Conservation (phyloP, 2,888 invertebrate genomes). For the Drosophila paranaensis region DNA sequence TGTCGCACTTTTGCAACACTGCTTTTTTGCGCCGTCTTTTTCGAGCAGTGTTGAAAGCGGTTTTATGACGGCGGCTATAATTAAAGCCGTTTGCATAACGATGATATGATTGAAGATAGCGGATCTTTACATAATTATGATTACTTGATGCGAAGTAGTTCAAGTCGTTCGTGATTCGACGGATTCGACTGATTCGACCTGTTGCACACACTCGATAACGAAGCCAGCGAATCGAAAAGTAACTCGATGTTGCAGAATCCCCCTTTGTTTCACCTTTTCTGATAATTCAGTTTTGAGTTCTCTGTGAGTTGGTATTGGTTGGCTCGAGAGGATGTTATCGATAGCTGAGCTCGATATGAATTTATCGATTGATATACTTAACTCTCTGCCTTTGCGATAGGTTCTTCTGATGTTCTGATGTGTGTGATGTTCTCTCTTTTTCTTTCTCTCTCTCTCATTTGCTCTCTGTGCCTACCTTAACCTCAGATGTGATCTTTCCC, state of each 20-base stretch:
- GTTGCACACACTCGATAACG: background rate
- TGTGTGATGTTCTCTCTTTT: too few species aligned
- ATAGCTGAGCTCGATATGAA: background rate
- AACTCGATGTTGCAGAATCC: background rate
- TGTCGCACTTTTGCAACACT: constrained; percentile 23
- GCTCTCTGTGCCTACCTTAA: too few species aligned
- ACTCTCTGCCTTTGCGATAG: too few species aligned
- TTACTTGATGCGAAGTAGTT: constrained; percentile 9
- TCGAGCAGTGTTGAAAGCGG: background rate
- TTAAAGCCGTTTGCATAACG: constrained; percentile 7
- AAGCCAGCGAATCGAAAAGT: background rate
- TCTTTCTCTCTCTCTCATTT: too few species aligned
- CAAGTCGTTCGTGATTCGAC: constrained; percentile 3
- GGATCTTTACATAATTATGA: constrained; percentile 12
- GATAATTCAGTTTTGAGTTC: background rate
- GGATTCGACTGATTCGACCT: background rate
- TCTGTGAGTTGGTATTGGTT: too few species aligned
- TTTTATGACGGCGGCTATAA: constrained; percentile 9
- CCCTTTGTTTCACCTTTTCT: background rate
- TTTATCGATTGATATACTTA: background rate
- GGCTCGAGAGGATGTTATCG: too few species aligned
- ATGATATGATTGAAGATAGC: constrained; percentile 4
- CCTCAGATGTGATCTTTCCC: too few species aligned
- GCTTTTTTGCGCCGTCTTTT: background rate
- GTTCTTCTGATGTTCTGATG: too few species aligned